Percentiles rank a stretch among this genome's conserved stretches.
Conservation (phyloP, 2,888 invertebrate species). For the Eupeodes luniger region DNA sequence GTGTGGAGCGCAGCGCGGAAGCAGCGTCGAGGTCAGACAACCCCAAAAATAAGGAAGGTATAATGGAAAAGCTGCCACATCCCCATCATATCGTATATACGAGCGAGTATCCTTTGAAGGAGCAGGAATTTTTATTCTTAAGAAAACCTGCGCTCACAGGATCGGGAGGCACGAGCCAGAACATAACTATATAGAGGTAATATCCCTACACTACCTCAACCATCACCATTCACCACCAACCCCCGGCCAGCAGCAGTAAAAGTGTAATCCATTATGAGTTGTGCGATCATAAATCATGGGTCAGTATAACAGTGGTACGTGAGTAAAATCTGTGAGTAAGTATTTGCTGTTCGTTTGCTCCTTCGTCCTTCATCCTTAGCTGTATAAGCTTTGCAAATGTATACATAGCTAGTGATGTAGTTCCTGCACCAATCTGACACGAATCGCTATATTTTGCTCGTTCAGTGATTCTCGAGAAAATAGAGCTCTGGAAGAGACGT, state of each 20-base stretch:
- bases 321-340: constrained; percentile 68
- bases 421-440: constrained; percentile 53
- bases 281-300: constrained; percentile 76
- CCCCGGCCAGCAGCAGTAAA: constrained; percentile 38
- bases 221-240: neutral
- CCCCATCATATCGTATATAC: neutral
- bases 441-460: constrained; percentile 72
- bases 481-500: constrained; percentile 30
- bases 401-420: constrained; percentile 20
- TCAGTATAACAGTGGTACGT: constrained; percentile 75
- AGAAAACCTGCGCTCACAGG: constrained; percentile 27
- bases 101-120: constrained; percentile 18
- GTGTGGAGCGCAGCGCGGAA: neutral
- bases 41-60: constrained; percentile 30
- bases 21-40: constrained; percentile 16
- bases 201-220: neutral
- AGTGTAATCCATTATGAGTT: constrained; percentile 76
- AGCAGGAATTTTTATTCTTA: constrained; percentile 27
- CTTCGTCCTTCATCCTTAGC: neutral
- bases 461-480: constrained; percentile 73
- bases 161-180: constrained; percentile 38
- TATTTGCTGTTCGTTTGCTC: constrained; percentile 40
- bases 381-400: no score
- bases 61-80: constrained; percentile 15
- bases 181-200: neutral